phyloP scores from a whole-genome alignment of 2,797 vertebrate species.

The Limnodromus scolopaceus region DNA sequence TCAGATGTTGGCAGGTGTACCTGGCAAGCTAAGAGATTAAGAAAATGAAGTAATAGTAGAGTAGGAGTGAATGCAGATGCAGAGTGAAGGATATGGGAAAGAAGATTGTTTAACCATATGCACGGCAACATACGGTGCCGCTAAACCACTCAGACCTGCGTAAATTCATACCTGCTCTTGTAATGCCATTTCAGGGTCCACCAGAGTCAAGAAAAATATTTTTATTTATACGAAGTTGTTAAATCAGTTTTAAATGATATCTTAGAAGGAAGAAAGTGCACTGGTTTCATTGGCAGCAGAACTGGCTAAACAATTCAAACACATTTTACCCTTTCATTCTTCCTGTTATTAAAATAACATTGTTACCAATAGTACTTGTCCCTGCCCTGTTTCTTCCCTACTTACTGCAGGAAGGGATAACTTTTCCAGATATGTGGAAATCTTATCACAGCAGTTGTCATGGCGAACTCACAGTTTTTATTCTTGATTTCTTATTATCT shows the following conservation, averaged over 20 bases:
- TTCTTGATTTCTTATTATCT: background rate
- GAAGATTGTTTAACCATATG: background rate
- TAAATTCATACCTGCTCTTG: background rate
- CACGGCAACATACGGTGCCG: fast-evolving
- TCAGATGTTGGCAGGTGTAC: background rate
- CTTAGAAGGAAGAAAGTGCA: background rate
- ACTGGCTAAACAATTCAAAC: background rate
- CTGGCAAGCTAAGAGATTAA: background rate
- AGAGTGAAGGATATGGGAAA: background rate
- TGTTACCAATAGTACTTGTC: background rate
- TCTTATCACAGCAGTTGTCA: background rate
- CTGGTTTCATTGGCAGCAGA: background rate
- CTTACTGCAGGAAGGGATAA: background rate
- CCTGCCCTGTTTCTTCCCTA: background rate
- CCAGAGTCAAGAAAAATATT: background rate
- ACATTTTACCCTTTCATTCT: background rate
- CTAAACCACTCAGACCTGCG: background rate
- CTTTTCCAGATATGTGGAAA: background rate
- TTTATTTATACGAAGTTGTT: background rate
- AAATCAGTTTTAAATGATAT: background rate
- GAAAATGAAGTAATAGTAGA: background rate
- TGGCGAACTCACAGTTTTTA: background rate
- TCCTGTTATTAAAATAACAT: background rate
- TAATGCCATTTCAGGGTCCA: background rate
- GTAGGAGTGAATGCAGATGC: background rate